A percentile compares a stretch with the other conserved stretches of the same genome.
Conservation (phyloP, 2,113 vertebrate species). For the Megalops atlanticus region DNA sequence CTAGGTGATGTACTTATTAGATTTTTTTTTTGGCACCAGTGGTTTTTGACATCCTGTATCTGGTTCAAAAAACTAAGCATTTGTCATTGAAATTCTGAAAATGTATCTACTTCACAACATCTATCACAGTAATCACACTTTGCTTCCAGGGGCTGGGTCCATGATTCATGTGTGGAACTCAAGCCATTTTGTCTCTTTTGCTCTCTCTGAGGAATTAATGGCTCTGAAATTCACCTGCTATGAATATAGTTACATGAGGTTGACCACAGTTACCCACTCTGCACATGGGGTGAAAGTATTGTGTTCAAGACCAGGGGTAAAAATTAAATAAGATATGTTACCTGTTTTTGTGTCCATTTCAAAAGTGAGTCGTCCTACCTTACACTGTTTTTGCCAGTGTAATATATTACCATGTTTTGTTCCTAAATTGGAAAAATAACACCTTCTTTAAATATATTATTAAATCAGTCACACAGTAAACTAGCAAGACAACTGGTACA, state of each 20-base stretch:
- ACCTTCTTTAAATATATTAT: no score
- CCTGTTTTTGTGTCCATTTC: no score
- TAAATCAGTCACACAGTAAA: no score
- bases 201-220: not conserved
- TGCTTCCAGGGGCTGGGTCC: conserved; percentile 8
- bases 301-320: not conserved
- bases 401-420: not conserved
- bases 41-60: not conserved
- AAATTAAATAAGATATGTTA: no score
- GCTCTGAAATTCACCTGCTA: not conserved
- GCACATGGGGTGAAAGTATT: not conserved
- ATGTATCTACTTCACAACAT: conserved; percentile 7
- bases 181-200: not conserved
- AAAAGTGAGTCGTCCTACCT: no score
- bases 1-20: not conserved
- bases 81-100: conserved; percentile 10
- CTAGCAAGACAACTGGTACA: no score
- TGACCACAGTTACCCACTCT: not conserved
- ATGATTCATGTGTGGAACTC: conserved; percentile 4
- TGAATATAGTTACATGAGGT: conserved; percentile 2
- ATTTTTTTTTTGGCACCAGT: conserved; percentile 13
- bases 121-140: conserved; percentile 15
- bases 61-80: not conserved
- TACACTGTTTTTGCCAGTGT: not conserved
- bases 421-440: no score